phyloP scores from a whole-genome alignment of 2,797 vertebrate species.

The Ibycter americanus region DNA sequence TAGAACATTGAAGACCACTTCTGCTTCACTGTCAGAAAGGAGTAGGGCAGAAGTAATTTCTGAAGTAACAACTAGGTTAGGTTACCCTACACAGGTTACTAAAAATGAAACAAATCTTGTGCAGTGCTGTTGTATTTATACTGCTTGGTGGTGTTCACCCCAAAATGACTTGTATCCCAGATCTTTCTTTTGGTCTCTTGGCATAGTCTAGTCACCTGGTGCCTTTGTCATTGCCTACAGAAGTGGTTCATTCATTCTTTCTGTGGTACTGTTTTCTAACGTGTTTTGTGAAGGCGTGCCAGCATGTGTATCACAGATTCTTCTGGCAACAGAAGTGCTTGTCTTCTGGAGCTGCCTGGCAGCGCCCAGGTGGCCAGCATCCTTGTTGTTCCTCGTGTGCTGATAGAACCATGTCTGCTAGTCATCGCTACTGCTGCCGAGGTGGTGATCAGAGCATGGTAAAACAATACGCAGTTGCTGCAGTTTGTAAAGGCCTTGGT shows the following conservation, averaged over 20 bases:
- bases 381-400: neutral
- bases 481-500: neutral
- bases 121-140: neutral
- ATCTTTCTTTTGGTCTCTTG: neutral
- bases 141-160: neutral
- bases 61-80: neutral
- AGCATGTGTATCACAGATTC: neutral
- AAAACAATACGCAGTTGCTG: neutral
- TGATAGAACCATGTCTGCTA: neutral
- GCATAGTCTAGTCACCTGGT: neutral
- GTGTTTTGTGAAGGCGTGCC: neutral
- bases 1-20: neutral
- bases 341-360: neutral
- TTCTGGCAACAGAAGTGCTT: neutral
- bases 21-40: neutral
- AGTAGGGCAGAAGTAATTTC: neutral
- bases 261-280: neutral
- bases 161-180: neutral
- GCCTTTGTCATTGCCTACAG: too few species aligned
- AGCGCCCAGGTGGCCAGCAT: neutral
- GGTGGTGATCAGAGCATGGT: rapidly evolving
- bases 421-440: too few species aligned
- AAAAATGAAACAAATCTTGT: neutral
- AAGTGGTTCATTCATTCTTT: neutral
- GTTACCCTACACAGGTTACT: neutral